Base-by-base conservation (phyloP, 2,888 invertebrate genomes). In the Epistrophe eligans region DNA sequence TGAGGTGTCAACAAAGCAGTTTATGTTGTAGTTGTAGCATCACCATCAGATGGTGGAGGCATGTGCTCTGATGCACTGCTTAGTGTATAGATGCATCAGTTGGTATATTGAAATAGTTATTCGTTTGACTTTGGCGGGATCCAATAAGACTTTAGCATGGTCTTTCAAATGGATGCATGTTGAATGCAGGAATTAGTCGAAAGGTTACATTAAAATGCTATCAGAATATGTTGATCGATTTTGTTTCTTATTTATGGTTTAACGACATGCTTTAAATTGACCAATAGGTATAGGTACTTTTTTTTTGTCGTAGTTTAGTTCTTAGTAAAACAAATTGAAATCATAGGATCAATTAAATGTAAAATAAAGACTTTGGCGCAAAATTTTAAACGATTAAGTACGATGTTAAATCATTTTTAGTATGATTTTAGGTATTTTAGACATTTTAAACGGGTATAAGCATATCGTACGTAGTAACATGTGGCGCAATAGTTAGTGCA, bases 1-100 rank as follows among this genome's bases (percentile, higher is more conserved):
- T 57, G 67, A 83, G 74, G 87, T 87, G 87, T 87, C 87, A 83
- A 83, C 83, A 83, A 72, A 79, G 66, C 80, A 72, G 70, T 87
- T 76, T 87, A 72, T 79, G 32, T 67, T 81, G 48, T 52, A 28
- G 24, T 24, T 24, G 24, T 9, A 82, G 70, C 62, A 19, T 67
- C 28, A 38, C 48, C 72, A 71, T 73, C 58, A 15, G 62, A 40
- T n/a, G 43, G 58, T 62, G 19, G 4, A 38, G 6, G 19, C 66
- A 19, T 43, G 38, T 19, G 17, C 15, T 9, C 43, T 5, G 9
- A 8, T 28, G 9, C 24, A 32, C 24, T 32, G n/a, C 15, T 19
- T 4, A 55, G 9, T 35, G 35, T 40, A 32, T 62, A 19, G 43
- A 15, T 35, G 45, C 9, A 32, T 64, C 38, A 15, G 17, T 10